Base-by-base conservation (phyloP, 2,888 invertebrate species). In the Acanthosoma haemorrhoidale region DNA sequence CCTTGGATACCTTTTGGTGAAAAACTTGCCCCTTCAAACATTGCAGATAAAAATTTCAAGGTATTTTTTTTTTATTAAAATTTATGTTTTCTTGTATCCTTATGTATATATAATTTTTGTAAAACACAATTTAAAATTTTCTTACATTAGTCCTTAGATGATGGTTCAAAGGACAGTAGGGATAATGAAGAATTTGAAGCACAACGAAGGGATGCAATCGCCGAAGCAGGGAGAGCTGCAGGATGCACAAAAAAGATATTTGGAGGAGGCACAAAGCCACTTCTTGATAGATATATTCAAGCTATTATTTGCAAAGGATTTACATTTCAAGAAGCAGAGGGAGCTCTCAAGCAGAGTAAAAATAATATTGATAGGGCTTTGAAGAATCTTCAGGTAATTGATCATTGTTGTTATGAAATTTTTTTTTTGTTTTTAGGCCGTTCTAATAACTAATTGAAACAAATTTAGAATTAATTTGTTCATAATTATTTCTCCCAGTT, bases 1-100 rank as follows among this genome's bases (percentile, higher is more conserved):
- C 88, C 91, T 39, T 96, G 95, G 93, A 92, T 94, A 76, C 89
- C 94, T 36, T 95, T 96, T 82, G 95, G 95, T 0, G 88, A 90
- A 77, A 88, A 86, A 77, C 84, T 92, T 68, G 82, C 87, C 75
- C 83, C 80, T 32, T 66, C 83, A 4, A 78, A 80, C 34, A 80
- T 84, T 29, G 81, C 84, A 41, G 87, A 88, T 72, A 85, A 85
- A 75, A 86, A 86, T 76, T 91, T 91, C 73, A 91, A 90, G 71
- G 75, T 74, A 72, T 6, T 5, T 39, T 9, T 43, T 59, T 18
- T 29, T 59, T 29, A 6, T 59, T n/a, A 6, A 4, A 15, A 21
- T 36, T 66, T 51, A 8, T 3, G 16, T 32, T 4, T 5, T 21
- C 4, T 2, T 16, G 16, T 9, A 16, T 11, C n/a, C n/a, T 59